A percentile compares a stretch with the other conserved stretches of the same genome.
Conservation (phyloP, 2,797 vertebrate species). For the Valencia hispanica region DNA sequence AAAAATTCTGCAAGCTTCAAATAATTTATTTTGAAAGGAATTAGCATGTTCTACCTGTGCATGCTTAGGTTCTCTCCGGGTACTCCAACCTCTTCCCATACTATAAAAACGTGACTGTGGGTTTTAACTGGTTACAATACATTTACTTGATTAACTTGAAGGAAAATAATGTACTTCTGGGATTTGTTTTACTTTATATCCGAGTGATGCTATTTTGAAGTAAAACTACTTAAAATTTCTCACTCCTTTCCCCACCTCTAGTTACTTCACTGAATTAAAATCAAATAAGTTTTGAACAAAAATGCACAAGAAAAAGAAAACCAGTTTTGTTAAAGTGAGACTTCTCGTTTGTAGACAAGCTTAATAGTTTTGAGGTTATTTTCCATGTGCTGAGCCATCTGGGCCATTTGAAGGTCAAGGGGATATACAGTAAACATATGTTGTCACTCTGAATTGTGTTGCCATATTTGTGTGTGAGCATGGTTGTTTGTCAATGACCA, state of each 20-base stretch:
- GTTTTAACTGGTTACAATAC: background rate
- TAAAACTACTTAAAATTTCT: background rate
- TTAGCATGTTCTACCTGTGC: background rate
- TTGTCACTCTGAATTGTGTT: background rate
- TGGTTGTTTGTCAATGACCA: too few species aligned
- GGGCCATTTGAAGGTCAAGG: background rate
- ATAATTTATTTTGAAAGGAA: background rate
- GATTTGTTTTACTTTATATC: background rate
- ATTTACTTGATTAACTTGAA: background rate
- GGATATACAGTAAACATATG: background rate
- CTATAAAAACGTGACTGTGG: too few species aligned
- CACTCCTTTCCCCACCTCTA: background rate
- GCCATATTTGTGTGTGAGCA: background rate
- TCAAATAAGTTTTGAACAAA: background rate
- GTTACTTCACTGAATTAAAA: too few species aligned
- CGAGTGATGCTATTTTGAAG: background rate
- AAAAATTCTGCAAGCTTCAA: background rate
- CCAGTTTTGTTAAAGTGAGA: background rate
- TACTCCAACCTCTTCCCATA: too few species aligned
- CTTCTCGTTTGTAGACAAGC: slow-evolving; percentile 1
- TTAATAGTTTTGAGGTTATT: background rate
- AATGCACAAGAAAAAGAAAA: background rate
- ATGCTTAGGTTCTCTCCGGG: too few species aligned
- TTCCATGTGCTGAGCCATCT: background rate
- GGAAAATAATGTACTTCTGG: background rate